These are phyloP conservation scores for Diloba caeruleocephala DNA, from an alignment of 2,888 invertebrate species.

Conservation along the genomic window DNA sequence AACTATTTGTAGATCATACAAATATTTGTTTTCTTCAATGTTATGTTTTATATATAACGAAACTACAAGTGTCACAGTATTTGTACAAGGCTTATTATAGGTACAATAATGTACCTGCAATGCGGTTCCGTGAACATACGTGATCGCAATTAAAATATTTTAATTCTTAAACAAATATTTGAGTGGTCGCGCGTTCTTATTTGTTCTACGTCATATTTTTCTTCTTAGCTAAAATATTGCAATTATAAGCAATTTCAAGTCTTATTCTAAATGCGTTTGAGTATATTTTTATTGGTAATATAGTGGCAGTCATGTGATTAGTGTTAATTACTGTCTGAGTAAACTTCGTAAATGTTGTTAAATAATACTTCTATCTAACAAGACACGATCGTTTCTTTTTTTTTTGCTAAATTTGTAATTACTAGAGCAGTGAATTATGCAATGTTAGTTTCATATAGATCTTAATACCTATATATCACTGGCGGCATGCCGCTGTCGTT, in stretches of 20 bases:
- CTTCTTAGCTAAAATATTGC: slow-evolving; percentile 9
- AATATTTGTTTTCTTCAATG: not conserved
- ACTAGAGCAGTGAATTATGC: slow-evolving; percentile 20
- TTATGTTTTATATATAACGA: slow-evolving; percentile 11
- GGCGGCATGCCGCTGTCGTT: slow-evolving; percentile 11
- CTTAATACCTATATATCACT: slow-evolving; percentile 1
- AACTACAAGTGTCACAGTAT: no score
- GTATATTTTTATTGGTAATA: not conserved
- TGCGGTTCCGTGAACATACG: slow-evolving; percentile 28
- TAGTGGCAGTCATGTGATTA: not conserved
- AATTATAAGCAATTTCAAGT: not conserved
- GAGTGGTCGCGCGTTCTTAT: slow-evolving; percentile 20
- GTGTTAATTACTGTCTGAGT: not conserved
- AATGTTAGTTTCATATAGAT: slow-evolving; percentile 10
- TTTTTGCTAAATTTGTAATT: not conserved
- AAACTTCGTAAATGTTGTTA: not conserved
- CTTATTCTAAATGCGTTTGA: not conserved
- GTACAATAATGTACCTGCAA: slow-evolving; percentile 22
- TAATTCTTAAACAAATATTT: slow-evolving; percentile 44
- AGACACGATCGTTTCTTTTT: slow-evolving; percentile 4
- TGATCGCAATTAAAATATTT: slow-evolving; percentile 47
- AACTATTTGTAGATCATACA: no score
- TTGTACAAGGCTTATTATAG: slow-evolving; percentile 22
- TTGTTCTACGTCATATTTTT: slow-evolving; percentile 30
- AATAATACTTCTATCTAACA: slow-evolving; percentile 7